Percentiles rank a stretch among this genome's conserved stretches.
These are phyloP conservation scores for Heliconius cydno DNA, from an alignment of 2,888 invertebrate species.

Conservation along the genomic window DNA sequence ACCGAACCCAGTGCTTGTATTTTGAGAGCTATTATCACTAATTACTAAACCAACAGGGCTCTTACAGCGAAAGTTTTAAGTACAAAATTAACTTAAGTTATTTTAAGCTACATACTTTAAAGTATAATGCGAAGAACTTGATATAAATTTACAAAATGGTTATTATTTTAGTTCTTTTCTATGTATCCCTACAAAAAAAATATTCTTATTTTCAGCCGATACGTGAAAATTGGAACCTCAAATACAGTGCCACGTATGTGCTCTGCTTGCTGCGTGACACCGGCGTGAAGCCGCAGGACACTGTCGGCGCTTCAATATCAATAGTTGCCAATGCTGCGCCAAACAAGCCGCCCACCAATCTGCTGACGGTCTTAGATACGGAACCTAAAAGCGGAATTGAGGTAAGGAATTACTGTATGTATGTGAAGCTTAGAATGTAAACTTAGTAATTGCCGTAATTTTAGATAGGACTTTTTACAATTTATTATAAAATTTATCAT, in stretches of 20 bases:
- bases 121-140: too few species aligned
- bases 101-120: too few species aligned
- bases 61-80: too few species aligned
- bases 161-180: too few species aligned
- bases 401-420: slow-evolving; percentile 53
- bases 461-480: neutral
- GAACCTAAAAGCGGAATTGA: slow-evolving; percentile 70
- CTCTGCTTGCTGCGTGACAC: slow-evolving; percentile 89
- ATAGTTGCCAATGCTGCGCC: slow-evolving; percentile 61
- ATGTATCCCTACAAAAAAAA: too few species aligned
- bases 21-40: too few species aligned
- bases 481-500: too few species aligned
- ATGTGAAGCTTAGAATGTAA: neutral
- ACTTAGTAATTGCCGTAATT: neutral
- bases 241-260: slow-evolving; percentile 95
- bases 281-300: slow-evolving; percentile 83
- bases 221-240: slow-evolving; percentile 96
- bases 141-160: too few species aligned
- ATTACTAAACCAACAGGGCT: too few species aligned
- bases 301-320: slow-evolving; percentile 71
- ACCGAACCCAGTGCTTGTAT: too few species aligned
- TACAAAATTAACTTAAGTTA: too few species aligned
- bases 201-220: slow-evolving; percentile 86
- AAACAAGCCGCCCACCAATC: slow-evolving; percentile 66
- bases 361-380: slow-evolving; percentile 70